These are phyloP conservation scores for Tethya wilhelma DNA, from an alignment of 37 sponge, comb jelly and placozoan genomes.

Conservation along the genomic window DNA sequence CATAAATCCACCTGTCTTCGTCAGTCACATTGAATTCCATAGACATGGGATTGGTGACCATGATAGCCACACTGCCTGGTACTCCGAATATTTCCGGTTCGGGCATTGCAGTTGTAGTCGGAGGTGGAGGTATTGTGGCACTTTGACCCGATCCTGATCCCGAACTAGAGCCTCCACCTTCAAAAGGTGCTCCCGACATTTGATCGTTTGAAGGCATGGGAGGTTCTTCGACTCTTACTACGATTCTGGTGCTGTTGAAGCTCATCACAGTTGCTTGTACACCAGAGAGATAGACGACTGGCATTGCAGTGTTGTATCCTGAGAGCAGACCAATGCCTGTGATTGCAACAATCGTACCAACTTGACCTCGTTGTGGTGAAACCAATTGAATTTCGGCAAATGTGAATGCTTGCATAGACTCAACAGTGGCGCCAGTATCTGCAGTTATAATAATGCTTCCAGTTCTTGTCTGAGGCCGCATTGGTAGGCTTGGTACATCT, in stretches of 20 bases:
- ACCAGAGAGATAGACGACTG: conserved; percentile 39
- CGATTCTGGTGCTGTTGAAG: background rate
- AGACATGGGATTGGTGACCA: background rate
- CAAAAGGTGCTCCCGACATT: background rate
- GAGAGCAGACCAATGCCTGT: conserved; percentile 59
- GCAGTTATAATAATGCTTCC: conserved; percentile 4
- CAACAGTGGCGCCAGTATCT: conserved; percentile 68
- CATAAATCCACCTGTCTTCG: conserved; percentile 44
- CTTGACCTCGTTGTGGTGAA: conserved; percentile 57
- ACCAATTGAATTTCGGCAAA: conserved; percentile 39
- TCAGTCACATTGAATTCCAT: conserved; percentile 10
- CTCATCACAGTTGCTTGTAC: conserved; percentile 28
- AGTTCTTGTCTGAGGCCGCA: background rate
- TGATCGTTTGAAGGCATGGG: background rate
- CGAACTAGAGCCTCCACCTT: no score
- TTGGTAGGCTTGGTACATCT: conserved; percentile 9
- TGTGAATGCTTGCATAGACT: conserved; percentile 18
- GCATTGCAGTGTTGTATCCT: conserved; percentile 24
- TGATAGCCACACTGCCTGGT: background rate
- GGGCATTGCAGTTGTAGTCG: background rate
- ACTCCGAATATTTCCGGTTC: conserved; percentile 3
- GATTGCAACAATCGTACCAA: conserved; percentile 70
- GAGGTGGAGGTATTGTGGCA: background rate
- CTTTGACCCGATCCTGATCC: background rate
- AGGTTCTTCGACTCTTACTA: conserved; percentile 25